phyloP scores from a whole-genome alignment of 2,113 vertebrate genomes.

The Lynx canadensis region DNA sequence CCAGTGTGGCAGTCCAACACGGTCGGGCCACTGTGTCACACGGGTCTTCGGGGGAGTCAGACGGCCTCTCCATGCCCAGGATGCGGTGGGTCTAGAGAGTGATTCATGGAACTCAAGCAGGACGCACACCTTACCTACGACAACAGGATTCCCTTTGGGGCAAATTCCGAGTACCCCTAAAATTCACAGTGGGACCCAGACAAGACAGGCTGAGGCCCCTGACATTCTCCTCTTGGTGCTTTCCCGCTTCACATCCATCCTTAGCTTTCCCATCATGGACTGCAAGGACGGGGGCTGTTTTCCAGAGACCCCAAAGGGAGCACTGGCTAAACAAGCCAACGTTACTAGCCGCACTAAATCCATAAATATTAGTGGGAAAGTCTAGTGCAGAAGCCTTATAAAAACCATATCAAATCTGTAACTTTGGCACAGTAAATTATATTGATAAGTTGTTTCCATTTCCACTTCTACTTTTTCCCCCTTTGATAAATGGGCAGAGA shows the following conservation, averaged over 20 bases:
- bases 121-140: neutral
- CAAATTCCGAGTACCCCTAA: neutral
- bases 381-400: neutral
- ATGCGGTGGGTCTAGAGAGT: fast-evolving
- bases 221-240: neutral
- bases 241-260: neutral
- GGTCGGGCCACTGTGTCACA: neutral
- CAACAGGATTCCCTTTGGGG: neutral
- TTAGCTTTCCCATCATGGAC: neutral
- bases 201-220: neutral
- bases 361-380: neutral
- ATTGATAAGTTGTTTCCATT: neutral
- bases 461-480: conserved; percentile 11
- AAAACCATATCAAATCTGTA: neutral
- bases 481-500: conserved; percentile 58
- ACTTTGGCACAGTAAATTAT: conserved; percentile 47
- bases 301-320: neutral
- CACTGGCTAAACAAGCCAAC: neutral
- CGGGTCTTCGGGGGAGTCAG: neutral
- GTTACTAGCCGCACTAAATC: neutral
- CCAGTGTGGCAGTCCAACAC: neutral
- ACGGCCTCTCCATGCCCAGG: neutral
- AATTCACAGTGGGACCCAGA: neutral
- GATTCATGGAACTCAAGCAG: neutral
- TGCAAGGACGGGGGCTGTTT: neutral